Percentiles rank a stretch among this genome's conserved stretches.
Conservation (phyloP, 2,113 vertebrate species). For the Corvus cornix region DNA sequence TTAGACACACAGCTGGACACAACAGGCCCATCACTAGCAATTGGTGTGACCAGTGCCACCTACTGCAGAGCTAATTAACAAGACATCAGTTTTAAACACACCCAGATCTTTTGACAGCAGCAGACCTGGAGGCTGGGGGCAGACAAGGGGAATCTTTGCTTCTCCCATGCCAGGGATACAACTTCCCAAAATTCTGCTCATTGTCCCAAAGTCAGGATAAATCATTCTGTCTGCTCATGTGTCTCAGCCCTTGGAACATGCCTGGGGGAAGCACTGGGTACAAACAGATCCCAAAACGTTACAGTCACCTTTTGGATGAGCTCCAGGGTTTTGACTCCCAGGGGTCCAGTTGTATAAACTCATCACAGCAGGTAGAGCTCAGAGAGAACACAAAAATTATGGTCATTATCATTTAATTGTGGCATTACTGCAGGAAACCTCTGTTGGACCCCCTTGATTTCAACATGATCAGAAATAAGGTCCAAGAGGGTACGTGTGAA, state of each 20-base stretch:
- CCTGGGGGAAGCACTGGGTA: not conserved
- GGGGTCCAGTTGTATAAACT: accelerated
- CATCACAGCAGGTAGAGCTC: not conserved
- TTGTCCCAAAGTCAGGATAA: accelerated
- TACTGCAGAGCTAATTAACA: not conserved
- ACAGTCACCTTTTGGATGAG: accelerated
- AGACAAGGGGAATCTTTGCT: not conserved
- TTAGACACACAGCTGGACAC: not conserved
- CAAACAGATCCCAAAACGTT: not conserved
- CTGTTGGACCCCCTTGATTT: not conserved
- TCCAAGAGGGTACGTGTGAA: not conserved
- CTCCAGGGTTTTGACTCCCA: not conserved
- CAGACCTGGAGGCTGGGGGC: accelerated
- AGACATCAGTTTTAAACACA: not conserved
- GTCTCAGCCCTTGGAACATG: accelerated
- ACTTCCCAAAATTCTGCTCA: not conserved
- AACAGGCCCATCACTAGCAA: accelerated
- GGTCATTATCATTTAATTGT: not conserved
- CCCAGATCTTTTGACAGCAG: not conserved
- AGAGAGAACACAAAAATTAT: not conserved
- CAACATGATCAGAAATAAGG: not conserved
- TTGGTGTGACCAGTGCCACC: not conserved
- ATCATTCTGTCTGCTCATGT: not conserved
- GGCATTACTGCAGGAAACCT: not conserved
- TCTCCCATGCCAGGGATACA: not conserved